Conservation (phyloP, 2,113 vertebrate genomes). For the Smithornis capensis region DNA sequence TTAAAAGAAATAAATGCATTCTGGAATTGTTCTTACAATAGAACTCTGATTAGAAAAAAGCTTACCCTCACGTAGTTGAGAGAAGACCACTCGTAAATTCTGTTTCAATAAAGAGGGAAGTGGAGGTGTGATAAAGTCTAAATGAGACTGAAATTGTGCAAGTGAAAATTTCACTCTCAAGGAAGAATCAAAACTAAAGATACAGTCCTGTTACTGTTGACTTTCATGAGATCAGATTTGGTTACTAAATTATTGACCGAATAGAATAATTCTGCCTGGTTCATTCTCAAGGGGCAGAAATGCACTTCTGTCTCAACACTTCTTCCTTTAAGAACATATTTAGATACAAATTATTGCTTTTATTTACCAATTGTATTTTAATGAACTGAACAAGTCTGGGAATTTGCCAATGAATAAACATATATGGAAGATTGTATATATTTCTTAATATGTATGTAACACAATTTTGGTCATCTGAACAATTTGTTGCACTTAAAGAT, state of each 20-base stretch:
- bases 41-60: background rate
- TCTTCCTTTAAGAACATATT: background rate
- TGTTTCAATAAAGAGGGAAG: background rate
- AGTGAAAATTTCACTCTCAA: background rate
- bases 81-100: background rate
- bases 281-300: background rate
- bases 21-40: background rate
- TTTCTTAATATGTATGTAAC: conserved; percentile 6
- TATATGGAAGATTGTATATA: background rate
- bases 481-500: background rate
- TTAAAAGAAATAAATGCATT: background rate
- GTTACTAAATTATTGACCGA: background rate
- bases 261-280: background rate
- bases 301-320: background rate
- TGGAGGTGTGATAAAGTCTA: background rate
- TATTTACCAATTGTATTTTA: background rate
- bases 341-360: background rate
- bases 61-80: background rate
- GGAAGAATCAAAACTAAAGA: background rate
- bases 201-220: background rate
- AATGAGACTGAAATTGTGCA: background rate
- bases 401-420: background rate
- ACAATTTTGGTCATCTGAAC: background rate
- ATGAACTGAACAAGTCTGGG: background rate
- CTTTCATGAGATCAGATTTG: background rate